phyloP scores from a whole-genome alignment of 2,797 vertebrate species.

The Huso huso region DNA sequence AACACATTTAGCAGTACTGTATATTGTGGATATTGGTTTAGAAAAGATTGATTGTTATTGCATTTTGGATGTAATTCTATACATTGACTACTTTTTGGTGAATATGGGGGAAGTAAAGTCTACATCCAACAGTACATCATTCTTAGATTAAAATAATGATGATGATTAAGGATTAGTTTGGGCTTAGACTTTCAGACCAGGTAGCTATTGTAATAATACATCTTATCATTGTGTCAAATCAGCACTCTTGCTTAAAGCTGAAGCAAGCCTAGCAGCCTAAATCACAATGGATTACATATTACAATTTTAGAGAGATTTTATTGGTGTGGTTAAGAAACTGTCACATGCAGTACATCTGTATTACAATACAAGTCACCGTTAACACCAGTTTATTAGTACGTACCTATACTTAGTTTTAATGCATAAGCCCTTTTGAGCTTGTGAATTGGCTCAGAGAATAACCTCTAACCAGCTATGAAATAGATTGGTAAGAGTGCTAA shows the following conservation, averaged over 20 bases:
- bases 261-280: neutral
- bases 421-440: neutral
- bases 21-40: too few species aligned
- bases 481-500: too few species aligned
- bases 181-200: neutral
- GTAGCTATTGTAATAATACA: neutral
- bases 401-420: neutral
- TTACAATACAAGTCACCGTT: neutral
- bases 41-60: too few species aligned
- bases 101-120: too few species aligned
- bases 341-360: neutral
- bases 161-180: neutral
- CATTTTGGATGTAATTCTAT: too few species aligned
- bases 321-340: neutral
- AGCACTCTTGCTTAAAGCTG: neutral
- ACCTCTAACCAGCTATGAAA: neutral
- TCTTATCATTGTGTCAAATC: too few species aligned
- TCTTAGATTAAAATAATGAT: too few species aligned
- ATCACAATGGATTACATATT: neutral
- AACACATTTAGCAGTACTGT: neutral
- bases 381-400: neutral
- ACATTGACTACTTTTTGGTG: too few species aligned
- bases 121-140: too few species aligned
- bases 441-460: neutral
- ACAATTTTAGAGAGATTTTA: neutral